Evolutionary conservation across 2,888 invertebrate genomes (phyloP), one percentile per base, ranked within the genome.

Genomic region (Uloborus plumipes): DNA sequence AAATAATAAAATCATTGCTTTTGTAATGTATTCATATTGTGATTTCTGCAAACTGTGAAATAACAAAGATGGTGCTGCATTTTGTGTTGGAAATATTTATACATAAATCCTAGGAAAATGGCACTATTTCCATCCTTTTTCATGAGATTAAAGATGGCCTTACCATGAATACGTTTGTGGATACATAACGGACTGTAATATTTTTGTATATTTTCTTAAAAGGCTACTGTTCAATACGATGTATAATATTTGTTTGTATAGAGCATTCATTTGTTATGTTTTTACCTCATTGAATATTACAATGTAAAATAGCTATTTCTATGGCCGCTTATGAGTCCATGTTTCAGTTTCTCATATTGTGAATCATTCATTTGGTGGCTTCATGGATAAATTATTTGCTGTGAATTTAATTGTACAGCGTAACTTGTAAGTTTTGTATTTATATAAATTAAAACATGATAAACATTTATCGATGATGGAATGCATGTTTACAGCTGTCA

Each of bases 171-270:
- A 82, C 82, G 82, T 82, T 82, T 82, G 82, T 82, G 75, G 76
- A 72, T 67, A 81, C 74, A 75, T 70, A 71, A 82, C 61, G 61
- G 72, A 82, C 76, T 82, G 75, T 81, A 81, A 76, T 82, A 82
- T 82, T 82, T 82, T 82, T 82, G 76, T 82, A 82, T 82, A 65
- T 76, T 82, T 82, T 82, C 75, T 71, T 72, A 75, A 80, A 72
- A 73, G 49, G 64, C 69, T 74, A 61, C 49, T 61, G 22, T 58
- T 74, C 64, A 53, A 73, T 65, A 69, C 70, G 80, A 55, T 74
- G 64, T 70, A 51, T 58, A 70, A 47, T 78, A 67, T 74, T 80
- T 73, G 79, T 80, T 80, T 81, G 74, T 81, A 81, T 81, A 81
- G 74, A 64, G 49, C 74, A 69, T 70, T 71, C 78, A 78, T 81